Evolutionary conservation across 2,797 vertebrate species (phyloP).

Genomic region (Liasis olivaceus): DNA sequence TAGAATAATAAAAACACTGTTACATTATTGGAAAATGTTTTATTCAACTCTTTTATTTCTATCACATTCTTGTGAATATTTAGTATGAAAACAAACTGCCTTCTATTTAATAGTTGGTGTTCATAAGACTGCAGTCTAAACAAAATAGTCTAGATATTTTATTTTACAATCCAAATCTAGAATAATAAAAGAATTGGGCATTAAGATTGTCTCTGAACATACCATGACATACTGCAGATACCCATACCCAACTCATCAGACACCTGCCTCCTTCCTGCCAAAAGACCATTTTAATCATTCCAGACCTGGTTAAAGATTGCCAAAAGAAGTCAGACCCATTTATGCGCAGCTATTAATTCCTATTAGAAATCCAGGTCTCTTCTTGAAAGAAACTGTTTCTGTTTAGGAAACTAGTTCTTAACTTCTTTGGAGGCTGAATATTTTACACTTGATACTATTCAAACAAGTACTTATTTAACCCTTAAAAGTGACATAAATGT

Average conservation of each 20-base stretch:
- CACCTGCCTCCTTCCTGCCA: background rate
- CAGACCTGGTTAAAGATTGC: background rate
- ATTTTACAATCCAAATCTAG: background rate
- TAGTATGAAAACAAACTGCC: background rate
- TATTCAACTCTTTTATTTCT: background rate
- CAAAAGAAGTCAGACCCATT: background rate
- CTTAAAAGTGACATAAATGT: background rate
- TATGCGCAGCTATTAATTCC: background rate
- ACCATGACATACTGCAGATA: background rate
- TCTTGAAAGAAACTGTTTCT: background rate
- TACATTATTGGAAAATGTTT: background rate
- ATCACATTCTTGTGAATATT: background rate
- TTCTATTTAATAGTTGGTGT: background rate
- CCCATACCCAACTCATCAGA: background rate
- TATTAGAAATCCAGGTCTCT: background rate
- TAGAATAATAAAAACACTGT: conserved; percentile 33
- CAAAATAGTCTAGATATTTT: background rate
- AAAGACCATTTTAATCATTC: background rate
- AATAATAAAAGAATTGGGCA: background rate
- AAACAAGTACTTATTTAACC: background rate
- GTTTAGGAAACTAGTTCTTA: background rate
- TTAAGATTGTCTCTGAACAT: background rate
- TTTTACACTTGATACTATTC: background rate
- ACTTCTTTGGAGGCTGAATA: background rate
- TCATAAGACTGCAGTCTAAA: background rate